Conservation (phyloP, 2,888 invertebrate genomes). For the Heliconius ethilla region DNA sequence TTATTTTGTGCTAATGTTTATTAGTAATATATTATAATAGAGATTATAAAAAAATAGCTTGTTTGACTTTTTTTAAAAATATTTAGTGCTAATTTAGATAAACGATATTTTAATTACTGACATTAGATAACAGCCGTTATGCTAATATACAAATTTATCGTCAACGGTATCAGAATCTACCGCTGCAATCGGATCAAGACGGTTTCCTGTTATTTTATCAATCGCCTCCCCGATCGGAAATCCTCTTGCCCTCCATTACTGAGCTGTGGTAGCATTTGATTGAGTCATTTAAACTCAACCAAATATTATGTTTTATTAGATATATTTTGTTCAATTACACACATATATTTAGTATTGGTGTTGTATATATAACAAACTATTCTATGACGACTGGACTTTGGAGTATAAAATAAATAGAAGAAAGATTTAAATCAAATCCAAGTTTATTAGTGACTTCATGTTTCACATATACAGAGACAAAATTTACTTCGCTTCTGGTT, state of each 20-base stretch:
- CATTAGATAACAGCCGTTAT: not conserved
- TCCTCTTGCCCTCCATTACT: conserved; percentile 39
- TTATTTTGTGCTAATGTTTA: not conserved
- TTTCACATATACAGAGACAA: not conserved
- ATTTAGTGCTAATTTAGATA: not conserved
- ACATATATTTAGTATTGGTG: not conserved
- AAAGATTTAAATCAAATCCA: not conserved
- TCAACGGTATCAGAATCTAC: conserved; percentile 2
- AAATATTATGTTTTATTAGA: not conserved
- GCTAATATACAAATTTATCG: not conserved
- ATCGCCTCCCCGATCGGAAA: conserved; percentile 37
- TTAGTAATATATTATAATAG: not conserved
- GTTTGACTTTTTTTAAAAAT: not conserved
- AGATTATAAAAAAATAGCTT: too few species aligned
- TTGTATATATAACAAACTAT: not conserved
- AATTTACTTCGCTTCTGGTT: not conserved
- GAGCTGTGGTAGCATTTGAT: conserved; percentile 6
- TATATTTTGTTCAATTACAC: not conserved
- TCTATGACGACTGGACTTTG: not conserved
- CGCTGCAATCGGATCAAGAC: conserved; percentile 22
- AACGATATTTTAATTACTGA: conserved; percentile 2
- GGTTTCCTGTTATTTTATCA: conserved; percentile 34
- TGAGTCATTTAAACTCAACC: conserved; percentile 1
- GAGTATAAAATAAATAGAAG: not conserved
- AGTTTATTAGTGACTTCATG: not conserved